Base-by-base conservation (phyloP, 2,888 invertebrate genomes). In the Rhaphigaster nebulosa region DNA sequence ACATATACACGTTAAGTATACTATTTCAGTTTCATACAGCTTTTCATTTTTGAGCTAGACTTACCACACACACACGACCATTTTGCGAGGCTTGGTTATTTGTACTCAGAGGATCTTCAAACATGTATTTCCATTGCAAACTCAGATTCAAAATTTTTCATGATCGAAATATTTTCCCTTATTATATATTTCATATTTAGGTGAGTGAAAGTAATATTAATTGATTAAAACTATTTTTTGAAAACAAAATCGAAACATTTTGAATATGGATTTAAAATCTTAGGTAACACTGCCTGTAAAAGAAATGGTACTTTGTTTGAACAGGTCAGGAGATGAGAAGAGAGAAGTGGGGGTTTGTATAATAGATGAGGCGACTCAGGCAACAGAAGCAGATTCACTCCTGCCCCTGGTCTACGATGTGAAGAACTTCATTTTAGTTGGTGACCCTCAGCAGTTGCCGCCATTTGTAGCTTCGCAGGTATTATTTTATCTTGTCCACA, bases 291-390 rank as follows among this genome's bases (percentile, higher is more conserved):
- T 65, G 29, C 29, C 1, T 76, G 2, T 76, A 15, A 65, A 18
- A 65, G 10, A 15, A 76, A 76, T 76, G 23, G 38, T 76, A 29
- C 29, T 76, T 10, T 76, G 5, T 76, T 76, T 38, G 8, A 38
- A 20, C n/a, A 84, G 84, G n/a, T 26, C 84, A n/a, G 84, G 84
- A 26, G 65, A 65, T 26, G 38, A 41, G 34, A 94, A 89, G 93
- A 92, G 65, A 38, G 87, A 87, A 87, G 38, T 70, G 15, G 89
- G 90, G 45, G 52, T 65, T 2, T 97, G 97, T 93, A 96, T 98
- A 90, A 95, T 98, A 90, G 98, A 98, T 94, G 98, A 98, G 94
- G 98, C 98, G 38, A 97, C 97, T 0, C 98, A 98, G 93, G 97
- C 97, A 92, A 96, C 95, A 65, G 98, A 98, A 94, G 96, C 97